Conservation (phyloP, 2,113 vertebrate genomes). For the Syngnathus typhle region DNA sequence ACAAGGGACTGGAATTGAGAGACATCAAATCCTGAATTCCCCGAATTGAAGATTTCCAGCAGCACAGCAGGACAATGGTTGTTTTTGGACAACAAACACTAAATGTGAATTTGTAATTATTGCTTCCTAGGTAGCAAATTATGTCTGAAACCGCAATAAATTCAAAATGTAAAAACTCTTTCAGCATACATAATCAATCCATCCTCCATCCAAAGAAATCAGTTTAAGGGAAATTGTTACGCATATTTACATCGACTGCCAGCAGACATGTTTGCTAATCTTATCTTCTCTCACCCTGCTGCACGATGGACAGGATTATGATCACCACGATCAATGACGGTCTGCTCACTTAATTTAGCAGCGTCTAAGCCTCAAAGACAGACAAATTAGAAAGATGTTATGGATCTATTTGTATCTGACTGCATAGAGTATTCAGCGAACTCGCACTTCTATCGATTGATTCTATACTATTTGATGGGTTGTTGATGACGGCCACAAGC, state of each 20-base stretch:
- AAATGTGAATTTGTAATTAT: conserved; percentile 48
- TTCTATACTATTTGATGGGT: conserved; percentile 17
- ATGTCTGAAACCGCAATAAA: conserved; percentile 27
- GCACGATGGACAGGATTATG: conserved; percentile 34
- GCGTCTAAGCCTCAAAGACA: not conserved
- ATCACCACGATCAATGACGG: conserved; percentile 8
- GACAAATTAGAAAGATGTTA: not conserved
- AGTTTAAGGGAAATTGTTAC: conserved; percentile 47
- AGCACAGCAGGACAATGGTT: conserved; percentile 42
- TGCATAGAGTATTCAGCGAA: conserved; percentile 5
- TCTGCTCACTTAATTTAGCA: conserved; percentile 7
- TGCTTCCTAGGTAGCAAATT: conserved; percentile 19
- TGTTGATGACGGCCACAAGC: conserved; percentile 7
- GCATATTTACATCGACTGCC: conserved; percentile 35
- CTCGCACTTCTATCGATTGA: not conserved
- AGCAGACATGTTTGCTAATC: conserved; percentile 26
- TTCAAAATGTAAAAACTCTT: conserved; percentile 41
- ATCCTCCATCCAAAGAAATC: too few species aligned
- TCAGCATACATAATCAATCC: not conserved
- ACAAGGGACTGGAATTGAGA: conserved; percentile 36
- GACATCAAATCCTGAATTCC: conserved; percentile 29
- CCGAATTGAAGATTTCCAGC: conserved; percentile 30
- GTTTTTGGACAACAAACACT: conserved; percentile 25
- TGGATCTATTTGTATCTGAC: conserved; percentile 4
- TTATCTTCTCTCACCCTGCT: conserved; percentile 11